These are phyloP conservation scores for Ianthella basta DNA, from an alignment of 37 sponge, comb jelly and placozoan species.

Conservation along the genomic window DNA sequence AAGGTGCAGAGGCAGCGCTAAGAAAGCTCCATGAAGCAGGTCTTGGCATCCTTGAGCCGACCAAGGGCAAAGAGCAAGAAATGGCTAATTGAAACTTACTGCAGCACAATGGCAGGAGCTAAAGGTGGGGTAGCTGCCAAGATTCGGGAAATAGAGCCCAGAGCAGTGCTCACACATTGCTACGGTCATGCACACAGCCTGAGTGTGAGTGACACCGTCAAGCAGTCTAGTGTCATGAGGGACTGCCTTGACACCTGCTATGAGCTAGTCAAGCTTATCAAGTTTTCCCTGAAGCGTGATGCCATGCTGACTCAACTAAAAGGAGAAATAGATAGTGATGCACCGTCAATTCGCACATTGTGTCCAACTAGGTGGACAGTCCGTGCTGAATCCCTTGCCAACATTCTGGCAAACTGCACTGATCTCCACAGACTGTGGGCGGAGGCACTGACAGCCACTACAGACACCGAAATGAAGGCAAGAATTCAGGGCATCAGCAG, in stretches of 20 bases:
- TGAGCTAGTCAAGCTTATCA: constrained; percentile 67
- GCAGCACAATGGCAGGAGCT: constrained; percentile 68
- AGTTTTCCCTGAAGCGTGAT: constrained; percentile 69
- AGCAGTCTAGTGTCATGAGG: constrained; percentile 42
- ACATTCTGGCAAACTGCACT: constrained; percentile 62
- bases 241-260: constrained; percentile 68
- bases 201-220: constrained; percentile 68
- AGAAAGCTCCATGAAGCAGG: background rate
- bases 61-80: background rate
- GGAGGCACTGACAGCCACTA: constrained; percentile 33
- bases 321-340: constrained; percentile 65
- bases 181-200: constrained; percentile 83
- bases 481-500: constrained; percentile 65
- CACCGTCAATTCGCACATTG: constrained; percentile 52
- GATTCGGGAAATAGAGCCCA: constrained; percentile 59
- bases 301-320: constrained; percentile 61
- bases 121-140: constrained; percentile 69
- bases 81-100: background rate
- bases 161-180: constrained; percentile 79
- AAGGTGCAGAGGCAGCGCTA: background rate
- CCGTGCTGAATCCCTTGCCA: constrained; percentile 62
- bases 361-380: constrained; percentile 82
- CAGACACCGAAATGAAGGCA: constrained; percentile 75
- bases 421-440: constrained; percentile 60
- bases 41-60: background rate